Base-by-base conservation (phyloP, 2,797 vertebrate genomes). In the Syndactyla subalaris region DNA sequence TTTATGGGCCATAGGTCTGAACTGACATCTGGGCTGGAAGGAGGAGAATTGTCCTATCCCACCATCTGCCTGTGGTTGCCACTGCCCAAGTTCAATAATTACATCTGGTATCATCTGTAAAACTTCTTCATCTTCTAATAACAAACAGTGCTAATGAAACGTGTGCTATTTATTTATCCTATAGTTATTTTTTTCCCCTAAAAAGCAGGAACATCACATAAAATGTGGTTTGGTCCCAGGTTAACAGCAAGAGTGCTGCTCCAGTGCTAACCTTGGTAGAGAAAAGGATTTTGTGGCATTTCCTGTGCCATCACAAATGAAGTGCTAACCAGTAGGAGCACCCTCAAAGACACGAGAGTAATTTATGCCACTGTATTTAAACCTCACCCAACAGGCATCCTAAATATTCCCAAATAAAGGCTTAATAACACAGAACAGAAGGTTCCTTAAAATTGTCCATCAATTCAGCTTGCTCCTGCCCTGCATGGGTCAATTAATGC, bases 221-320 rank as follows among this genome's bases (percentile, higher is more conserved):
- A 75, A 57, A 52, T 0, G 5, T 6, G 2, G 18, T 70, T 29
- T 32, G 38, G 36, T 23, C 5, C 18, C 84, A 75, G 74, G 9
- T 5, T 27, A 19, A 5, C 0, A 59, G 36, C 45, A 55, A 26
- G 24, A 83, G 26, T 62, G 22, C 38, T 12, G 54, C 48, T 30
- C 57, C 43, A 18, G 27, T 0, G 13, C 7, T 29, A 63, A 27
- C 18, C 11, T 11, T 5, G 21, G 12, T 1, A 3, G 78, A 62
- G 73, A 26, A 57, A 27, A 78, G 38, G 63, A 38, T 43, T n/a
- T 2, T 39, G 39, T 57, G 71, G 70, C 12, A 59, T 55, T 92
- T 63, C 79, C 76, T 4, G 0, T 21, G 16, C 39, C 39, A 51
- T 45, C 0, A 5, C n/a, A n/a, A 76, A 71, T 14, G 34, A 6